A percentile compares a stretch with the other conserved stretches of the same genome.
Conservation (phyloP, 2,113 vertebrate species). For the Osmerus eperlanus region DNA sequence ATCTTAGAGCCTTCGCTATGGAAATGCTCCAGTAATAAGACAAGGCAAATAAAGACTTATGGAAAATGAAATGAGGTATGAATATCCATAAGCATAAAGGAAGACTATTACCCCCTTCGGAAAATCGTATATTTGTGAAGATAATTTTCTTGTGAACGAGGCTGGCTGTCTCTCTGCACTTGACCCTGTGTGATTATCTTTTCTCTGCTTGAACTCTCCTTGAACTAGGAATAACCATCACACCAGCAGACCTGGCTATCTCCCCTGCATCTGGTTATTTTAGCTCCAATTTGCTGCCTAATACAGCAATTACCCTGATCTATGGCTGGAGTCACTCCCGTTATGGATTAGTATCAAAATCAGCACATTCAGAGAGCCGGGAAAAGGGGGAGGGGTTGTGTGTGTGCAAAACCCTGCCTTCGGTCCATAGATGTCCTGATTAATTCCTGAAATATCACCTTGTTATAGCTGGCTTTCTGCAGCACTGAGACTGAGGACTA, state of each 20-base stretch:
- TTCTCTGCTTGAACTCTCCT: constrained; percentile 98
- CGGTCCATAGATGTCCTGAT: constrained; percentile 85
- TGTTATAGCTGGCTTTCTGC: not conserved
- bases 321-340: constrained; percentile 84
- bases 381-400: constrained; percentile 53
- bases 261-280: constrained; percentile 98
- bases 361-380: constrained; percentile 80
- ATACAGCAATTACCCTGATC: constrained; percentile 94
- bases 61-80: constrained; percentile 88
- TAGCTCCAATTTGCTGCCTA: constrained; percentile 93
- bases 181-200: constrained; percentile 82
- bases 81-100: constrained; percentile 88
- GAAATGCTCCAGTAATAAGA: constrained; percentile 74
- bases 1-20: constrained; percentile 75
- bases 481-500: not conserved
- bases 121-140: constrained; percentile 95
- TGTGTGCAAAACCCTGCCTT: constrained; percentile 70
- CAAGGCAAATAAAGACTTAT: constrained; percentile 77
- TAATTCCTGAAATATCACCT: constrained; percentile 77
- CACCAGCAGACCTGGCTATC: constrained; percentile 79
- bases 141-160: constrained; percentile 81
- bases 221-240: constrained; percentile 89
- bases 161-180: constrained; percentile 82
- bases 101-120: constrained; percentile 89
- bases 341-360: constrained; percentile 83